These are phyloP conservation scores for Zelostemma sp. DNA, from an alignment of 1,140 invertebrate species.

Conservation along the genomic window DNA sequence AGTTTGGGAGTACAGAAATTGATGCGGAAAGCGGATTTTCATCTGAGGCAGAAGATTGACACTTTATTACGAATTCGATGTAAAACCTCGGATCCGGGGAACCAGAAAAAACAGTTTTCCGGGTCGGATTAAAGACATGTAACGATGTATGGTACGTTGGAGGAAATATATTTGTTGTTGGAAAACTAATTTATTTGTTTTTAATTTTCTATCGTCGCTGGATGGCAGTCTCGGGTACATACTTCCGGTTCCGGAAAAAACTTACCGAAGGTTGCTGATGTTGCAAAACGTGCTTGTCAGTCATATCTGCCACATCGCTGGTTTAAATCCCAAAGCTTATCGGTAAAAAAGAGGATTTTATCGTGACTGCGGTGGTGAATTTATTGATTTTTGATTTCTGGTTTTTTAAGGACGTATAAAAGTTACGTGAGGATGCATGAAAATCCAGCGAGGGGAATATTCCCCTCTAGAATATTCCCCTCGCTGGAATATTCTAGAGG, in stretches of 20 bases:
- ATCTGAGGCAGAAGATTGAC: slow-evolving; percentile 91
- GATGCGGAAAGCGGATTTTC: slow-evolving; percentile 94
- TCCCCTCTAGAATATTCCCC: too few relatives aligned
- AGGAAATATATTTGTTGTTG: too few relatives aligned
- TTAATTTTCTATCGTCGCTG: too few relatives aligned
- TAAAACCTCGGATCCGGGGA: slow-evolving; percentile 76
- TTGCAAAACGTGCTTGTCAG: too few relatives aligned
- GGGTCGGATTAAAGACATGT: slow-evolving; percentile 85
- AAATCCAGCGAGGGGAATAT: slow-evolving; percentile 88
- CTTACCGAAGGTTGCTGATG: too few relatives aligned
- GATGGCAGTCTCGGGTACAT: slow-evolving; percentile 96
- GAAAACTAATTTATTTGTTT: too few relatives aligned
- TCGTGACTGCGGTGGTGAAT: too few relatives aligned
- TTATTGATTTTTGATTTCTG: slow-evolving; percentile 23
- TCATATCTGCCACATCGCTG: too few relatives aligned
- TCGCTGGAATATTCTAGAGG: too few relatives aligned
- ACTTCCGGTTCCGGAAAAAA: too few relatives aligned
- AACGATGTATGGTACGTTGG: slow-evolving; percentile 85
- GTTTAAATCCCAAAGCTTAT: too few relatives aligned
- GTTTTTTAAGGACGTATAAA: slow-evolving; percentile 78
- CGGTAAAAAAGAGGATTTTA: slow-evolving; percentile 70
- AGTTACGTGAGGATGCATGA: slow-evolving; percentile 76
- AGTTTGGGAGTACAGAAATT: slow-evolving; percentile 94
- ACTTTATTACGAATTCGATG: slow-evolving; percentile 92
- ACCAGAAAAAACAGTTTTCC: too few relatives aligned